Base-by-base conservation (phyloP, 2,888 invertebrate species). In the Andrena flavipes region DNA sequence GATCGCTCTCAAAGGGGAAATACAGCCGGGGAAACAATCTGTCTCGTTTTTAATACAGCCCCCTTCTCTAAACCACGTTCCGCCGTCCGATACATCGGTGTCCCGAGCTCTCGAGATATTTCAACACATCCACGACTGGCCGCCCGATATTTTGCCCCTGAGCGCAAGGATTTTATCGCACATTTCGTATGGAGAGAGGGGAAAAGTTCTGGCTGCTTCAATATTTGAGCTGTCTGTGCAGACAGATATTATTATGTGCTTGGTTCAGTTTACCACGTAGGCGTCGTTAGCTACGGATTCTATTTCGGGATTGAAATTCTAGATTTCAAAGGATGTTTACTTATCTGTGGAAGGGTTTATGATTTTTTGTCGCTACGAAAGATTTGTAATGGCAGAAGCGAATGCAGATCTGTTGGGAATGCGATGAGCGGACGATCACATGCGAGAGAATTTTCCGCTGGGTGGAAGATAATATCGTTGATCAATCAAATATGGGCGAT, bases 41-140 rank as follows among this genome's bases (percentile, higher is more conserved):
- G 60, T 70, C 70, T 60, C 48, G 56, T 56, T 70, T 70, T 70
- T 70, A 60, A 70, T 59, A 59, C 60, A 20, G 42, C 16, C 42
- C 16, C 29, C 29, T 20, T 5, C 35, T 8, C 59, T 20, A 13
- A 20, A 2, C 60, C 29, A 6, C 69, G 35, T 56, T 42, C 6
- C 29, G 30, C 20, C 42, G 29, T 13, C 59, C 69, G 69, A 56
- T 29, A 7, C 33, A 13, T 33, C 70, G 59, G 26, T 35, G 13
- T 35, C 23, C 8, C 29, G 6, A n/a, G 35, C 33, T 42, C 8
- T 29, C 7, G 6, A 35, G 20, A 33, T 35, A 20, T 29, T 62
- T 20, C 62, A 20, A 20, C 20, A 35, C 3, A 10, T 29, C n/a
- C n/a, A 26, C 30, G 3, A 62, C 7, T 10, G 33, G 62, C 8